Percentiles rank a stretch among this genome's conserved stretches.
phyloP scores from a whole-genome alignment of 1,140 invertebrate genomes.

The Drosophila ogumai region DNA sequence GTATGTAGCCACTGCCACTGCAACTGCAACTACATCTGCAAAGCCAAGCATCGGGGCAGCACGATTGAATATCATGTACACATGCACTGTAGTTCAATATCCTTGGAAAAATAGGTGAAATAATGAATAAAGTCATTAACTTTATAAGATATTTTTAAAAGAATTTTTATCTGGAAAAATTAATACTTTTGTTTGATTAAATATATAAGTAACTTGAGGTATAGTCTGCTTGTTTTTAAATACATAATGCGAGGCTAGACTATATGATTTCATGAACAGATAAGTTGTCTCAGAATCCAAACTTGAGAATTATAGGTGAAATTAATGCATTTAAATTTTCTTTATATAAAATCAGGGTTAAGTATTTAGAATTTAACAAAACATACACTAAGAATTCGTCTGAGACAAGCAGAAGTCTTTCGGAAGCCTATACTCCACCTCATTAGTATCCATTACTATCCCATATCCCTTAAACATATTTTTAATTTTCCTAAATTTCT shows the following conservation, averaged over 20 bases:
- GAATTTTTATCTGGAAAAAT: too few relatives aligned
- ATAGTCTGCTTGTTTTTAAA: neutral
- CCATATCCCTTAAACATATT: neutral
- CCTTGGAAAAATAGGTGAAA: neutral
- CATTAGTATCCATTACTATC: neutral
- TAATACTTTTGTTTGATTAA: neutral
- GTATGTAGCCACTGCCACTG: neutral
- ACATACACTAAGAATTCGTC: neutral
- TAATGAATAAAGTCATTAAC: neutral
- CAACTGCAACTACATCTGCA: constrained; percentile 5
- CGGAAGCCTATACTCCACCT: accelerated
- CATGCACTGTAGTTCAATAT: constrained; percentile 1
- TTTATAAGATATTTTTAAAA: neutral
- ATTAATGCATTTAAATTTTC: neutral
- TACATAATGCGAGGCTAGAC: neutral
- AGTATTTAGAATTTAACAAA: neutral
- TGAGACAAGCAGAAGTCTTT: neutral
- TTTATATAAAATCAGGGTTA: neutral
- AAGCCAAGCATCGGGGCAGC: neutral
- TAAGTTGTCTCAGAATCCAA: neutral
- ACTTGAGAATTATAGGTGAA: neutral
- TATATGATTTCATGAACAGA: neutral
- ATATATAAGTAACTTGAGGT: neutral
- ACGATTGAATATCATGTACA: constrained; percentile 16
- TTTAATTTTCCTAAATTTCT: neutral